Evolutionary conservation across 1,140 invertebrate genomes (phyloP), one percentile per base, ranked within the genome.

Genomic region (Goniozus legneri): DNA sequence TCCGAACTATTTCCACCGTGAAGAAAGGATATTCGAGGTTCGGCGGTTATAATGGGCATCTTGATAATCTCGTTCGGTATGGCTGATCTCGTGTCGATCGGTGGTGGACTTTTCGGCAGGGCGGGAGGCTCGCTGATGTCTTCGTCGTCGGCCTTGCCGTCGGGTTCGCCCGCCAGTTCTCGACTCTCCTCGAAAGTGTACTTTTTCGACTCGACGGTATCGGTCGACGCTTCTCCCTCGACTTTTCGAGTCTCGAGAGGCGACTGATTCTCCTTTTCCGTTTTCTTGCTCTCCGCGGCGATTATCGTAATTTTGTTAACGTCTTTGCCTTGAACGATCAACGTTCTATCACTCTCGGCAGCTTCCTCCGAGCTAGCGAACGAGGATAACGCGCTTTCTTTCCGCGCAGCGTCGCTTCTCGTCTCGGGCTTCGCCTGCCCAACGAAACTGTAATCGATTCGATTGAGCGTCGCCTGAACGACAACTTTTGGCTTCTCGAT

Each of bases 141-240:
- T 56, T 88, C 86, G 2, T 87, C 85, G 71, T 89, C 87, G 13
- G 87, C 87, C 54, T 84, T 82, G 4, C 88, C 88, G 54, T 91
- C 88, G 0, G 88, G 88, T 54, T 89, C 87, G 1, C 88, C 88
- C 2, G 87, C 87, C 50, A 85, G 74, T 57, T 90, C 88, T 3
- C 88, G 73, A 62, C 84, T 86, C 14, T 79, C 80, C 32, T 84
- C 79, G 12, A 77, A 76, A 18, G 69, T 74, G 52, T 81, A 81
- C 16, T 75, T 71, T 13, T 45, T 45, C 12, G 44, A 31, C 44
- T 52, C 22, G n/a, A 38, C 19, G 37, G 30, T 13, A 33, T 22
- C 2, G 37, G 42, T 32, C 46, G 40, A 47, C 0, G 50, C 48
- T n/a, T 63, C 65, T 0, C 60, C 64, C 8, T 71, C 72, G 1